A percentile compares a stretch with the other conserved stretches of the same genome.
Evolutionary conservation across 2,113 vertebrate genomes (phyloP).

Genomic region (Calyptomena viridis): DNA sequence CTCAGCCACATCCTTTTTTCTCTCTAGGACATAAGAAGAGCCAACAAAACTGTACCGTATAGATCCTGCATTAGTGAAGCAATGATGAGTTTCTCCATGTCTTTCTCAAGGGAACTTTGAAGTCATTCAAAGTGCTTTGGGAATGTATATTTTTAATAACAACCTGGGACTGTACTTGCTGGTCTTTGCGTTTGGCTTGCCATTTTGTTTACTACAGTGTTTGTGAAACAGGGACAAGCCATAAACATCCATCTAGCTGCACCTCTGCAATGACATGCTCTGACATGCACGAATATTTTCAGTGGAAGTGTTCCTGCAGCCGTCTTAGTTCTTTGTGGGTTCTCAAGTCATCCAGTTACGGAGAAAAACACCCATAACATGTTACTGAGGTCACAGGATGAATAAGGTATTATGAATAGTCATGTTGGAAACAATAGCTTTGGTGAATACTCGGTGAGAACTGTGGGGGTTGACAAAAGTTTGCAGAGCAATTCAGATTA

Average conservation of each 20-base stretch:
- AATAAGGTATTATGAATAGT: conserved; percentile 56
- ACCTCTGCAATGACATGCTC: conserved; percentile 2
- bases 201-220: conserved; percentile 41
- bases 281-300: not conserved
- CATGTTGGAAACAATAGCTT: conserved; percentile 46
- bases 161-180: not conserved
- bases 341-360: conserved; percentile 31
- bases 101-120: conserved; percentile 50
- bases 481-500: not conserved
- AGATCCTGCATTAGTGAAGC: not conserved
- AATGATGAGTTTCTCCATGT: not conserved
- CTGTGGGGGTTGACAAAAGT: conserved; percentile 42
- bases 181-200: conserved; percentile 1
- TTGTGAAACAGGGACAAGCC: conserved; percentile 32
- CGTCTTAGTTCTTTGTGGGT: conserved; percentile 39
- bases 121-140: conserved; percentile 5
- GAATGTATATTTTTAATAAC: conserved; percentile 34
- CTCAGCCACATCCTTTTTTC: not conserved
- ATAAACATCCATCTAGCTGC: conserved; percentile 37
- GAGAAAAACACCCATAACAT: conserved; percentile 47
- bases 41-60: not conserved
- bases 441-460: conserved; percentile 37
- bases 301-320: conserved; percentile 24
- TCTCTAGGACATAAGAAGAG: not conserved
- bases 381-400: conserved; percentile 46